Conservation (phyloP, 2,888 invertebrate species). For the Operophtera brumata region DNA sequence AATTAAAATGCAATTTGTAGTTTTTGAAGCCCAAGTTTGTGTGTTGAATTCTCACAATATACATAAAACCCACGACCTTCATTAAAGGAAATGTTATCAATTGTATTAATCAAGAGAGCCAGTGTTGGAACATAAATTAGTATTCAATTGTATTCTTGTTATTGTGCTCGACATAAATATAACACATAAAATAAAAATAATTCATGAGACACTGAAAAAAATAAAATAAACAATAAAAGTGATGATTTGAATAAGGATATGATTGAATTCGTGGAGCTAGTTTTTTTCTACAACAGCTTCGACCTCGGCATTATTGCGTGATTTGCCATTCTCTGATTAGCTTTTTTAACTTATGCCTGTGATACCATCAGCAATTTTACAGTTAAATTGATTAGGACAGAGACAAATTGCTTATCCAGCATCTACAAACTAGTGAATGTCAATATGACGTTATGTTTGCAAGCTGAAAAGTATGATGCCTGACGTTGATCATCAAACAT, state of each 20-base stretch:
- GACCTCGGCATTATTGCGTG: constrained; percentile 31
- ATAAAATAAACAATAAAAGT: constrained; percentile 40
- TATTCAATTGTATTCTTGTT: constrained; percentile 46
- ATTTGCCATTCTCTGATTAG: constrained; percentile 30
- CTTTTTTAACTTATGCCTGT: constrained; percentile 35
- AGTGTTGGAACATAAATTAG: constrained; percentile 50
- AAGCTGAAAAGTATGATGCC: constrained; percentile 28
- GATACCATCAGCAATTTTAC: constrained; percentile 34
- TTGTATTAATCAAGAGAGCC: constrained; percentile 42
- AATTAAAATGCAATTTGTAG: constrained; percentile 30
- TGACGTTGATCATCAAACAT: constrained; percentile 41
- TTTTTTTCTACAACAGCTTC: constrained; percentile 78
- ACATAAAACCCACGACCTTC: constrained; percentile 60
- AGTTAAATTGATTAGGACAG: constrained; percentile 31
- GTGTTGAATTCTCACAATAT: constrained; percentile 40
- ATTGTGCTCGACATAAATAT: constrained; percentile 50
- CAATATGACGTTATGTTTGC: constrained; percentile 24
- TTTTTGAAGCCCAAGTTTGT: constrained; percentile 56
- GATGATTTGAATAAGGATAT: constrained; percentile 51
- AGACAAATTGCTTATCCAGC: constrained; percentile 9
- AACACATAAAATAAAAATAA: constrained; percentile 38
- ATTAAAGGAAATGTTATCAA: constrained; percentile 49
- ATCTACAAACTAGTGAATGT: constrained; percentile 12
- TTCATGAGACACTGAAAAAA: constrained; percentile 59
- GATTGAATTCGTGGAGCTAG: constrained; percentile 68